A percentile compares a stretch with the other conserved stretches of the same genome.
Conservation (phyloP, 2,888 invertebrate genomes). For the Euphydryas editha region DNA sequence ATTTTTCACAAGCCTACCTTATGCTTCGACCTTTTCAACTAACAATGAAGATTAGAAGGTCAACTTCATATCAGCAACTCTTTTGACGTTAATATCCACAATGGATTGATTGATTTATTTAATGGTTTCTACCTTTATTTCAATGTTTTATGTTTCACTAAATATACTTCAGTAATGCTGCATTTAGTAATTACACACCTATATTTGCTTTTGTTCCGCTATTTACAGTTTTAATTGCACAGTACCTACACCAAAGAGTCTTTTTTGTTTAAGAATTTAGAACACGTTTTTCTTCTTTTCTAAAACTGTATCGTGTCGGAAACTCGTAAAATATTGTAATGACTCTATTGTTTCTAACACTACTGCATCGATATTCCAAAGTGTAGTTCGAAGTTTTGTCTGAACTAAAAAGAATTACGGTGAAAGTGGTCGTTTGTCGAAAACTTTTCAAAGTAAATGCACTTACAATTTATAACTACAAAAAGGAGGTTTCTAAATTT, state of each 20-base stretch:
- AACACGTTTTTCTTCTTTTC: background rate
- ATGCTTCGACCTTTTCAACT: conserved; percentile 5
- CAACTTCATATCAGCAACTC: background rate
- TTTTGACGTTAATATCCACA: conserved; percentile 5
- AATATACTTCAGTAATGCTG: background rate
- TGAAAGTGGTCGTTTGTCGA: too few relatives aligned
- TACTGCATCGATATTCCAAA: too few relatives aligned
- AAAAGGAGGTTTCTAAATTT: too few relatives aligned
- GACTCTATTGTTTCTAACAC: background rate
- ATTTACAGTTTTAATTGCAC: background rate
- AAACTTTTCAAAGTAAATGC: too few relatives aligned
- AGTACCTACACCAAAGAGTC: background rate
- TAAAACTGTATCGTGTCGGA: background rate
- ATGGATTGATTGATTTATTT: conserved; percentile 6
- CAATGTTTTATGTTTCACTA: background rate
- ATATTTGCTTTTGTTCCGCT: background rate
- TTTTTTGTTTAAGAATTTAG: background rate
- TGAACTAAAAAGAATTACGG: background rate
- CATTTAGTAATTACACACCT: background rate
- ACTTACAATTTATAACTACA: too few relatives aligned
- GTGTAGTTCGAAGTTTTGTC: too few relatives aligned
- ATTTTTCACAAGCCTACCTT: background rate
- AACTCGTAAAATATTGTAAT: background rate
- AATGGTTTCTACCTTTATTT: background rate
- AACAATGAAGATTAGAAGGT: conserved; percentile 11